These are phyloP conservation scores for Callyntrura sp. DNA, from an alignment of 2,888 invertebrate species.

Conservation along the genomic window DNA sequence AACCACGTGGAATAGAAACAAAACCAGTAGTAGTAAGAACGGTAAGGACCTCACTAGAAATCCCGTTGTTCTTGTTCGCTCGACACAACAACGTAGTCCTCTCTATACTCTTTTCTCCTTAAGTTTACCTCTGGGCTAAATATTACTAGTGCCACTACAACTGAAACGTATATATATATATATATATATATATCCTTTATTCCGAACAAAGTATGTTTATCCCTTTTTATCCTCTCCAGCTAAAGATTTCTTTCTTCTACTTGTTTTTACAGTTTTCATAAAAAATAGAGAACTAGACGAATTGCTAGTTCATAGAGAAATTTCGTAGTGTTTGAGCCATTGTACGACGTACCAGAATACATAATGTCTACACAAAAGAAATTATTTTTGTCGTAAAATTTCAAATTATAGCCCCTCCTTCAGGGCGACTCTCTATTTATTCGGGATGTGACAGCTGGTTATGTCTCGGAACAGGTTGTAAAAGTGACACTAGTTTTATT, in stretches of 20 bases:
- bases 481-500: background rate
- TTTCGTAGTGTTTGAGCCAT: background rate
- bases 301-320: background rate
- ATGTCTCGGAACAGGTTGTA: background rate
- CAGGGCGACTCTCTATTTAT: background rate
- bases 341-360: background rate
- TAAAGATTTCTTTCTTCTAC: background rate
- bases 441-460: background rate
- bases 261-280: conserved; percentile 2
- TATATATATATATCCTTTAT: too few relatives aligned
- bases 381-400: background rate
- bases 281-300: background rate
- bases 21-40: background rate
- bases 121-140: background rate
- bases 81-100: too few relatives aligned
- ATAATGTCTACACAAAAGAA: background rate
- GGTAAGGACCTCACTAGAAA: background rate
- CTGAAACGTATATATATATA: background rate
- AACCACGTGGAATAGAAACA: background rate
- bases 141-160: too few relatives aligned
- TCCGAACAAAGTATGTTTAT: background rate
- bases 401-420: background rate
- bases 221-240: conserved; percentile 13
- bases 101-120: background rate
- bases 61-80: too few relatives aligned